Conservation (phyloP, 1,140 invertebrate species). For the Steinernema feltiae region DNA sequence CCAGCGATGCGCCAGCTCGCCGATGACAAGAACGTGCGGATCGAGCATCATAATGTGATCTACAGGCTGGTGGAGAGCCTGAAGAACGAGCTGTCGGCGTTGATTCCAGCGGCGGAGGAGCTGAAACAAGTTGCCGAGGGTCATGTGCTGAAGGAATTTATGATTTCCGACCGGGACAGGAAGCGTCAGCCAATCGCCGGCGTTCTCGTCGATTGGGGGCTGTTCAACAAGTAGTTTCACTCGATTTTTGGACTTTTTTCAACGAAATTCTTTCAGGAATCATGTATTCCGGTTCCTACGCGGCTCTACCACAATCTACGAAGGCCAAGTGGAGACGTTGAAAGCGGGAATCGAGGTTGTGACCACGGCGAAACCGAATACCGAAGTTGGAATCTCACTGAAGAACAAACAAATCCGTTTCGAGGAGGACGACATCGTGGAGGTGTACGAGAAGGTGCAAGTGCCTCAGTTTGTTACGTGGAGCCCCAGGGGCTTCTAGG, state of each 20-base stretch:
- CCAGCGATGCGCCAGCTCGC: conserved; percentile 34
- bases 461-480: conserved; percentile 43
- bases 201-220: conserved; percentile 49
- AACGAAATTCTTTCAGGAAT: conserved; percentile 14
- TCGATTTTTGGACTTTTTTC: conserved; percentile 4
- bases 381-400: conserved; percentile 49
- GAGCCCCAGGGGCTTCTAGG: conserved; percentile 51
- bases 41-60: conserved; percentile 53
- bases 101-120: conserved; percentile 31
- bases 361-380: conserved; percentile 41
- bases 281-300: conserved; percentile 40
- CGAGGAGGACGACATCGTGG: conserved; percentile 48
- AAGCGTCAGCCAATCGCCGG: conserved; percentile 54
- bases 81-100: conserved; percentile 39
- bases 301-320: conserved; percentile 36
- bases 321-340: conserved; percentile 51
- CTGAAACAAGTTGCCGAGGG: conserved; percentile 47
- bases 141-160: conserved; percentile 52
- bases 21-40: conserved; percentile 33
- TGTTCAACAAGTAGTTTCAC: conserved; percentile 41
- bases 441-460: conserved; percentile 43
- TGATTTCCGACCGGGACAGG: conserved; percentile 43
- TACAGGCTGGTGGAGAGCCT: conserved; percentile 47
- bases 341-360: conserved; percentile 48
- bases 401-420: conserved; percentile 48